phyloP scores from a whole-genome alignment of 2,113 vertebrate genomes.

The Datnioides undecimradiatus region DNA sequence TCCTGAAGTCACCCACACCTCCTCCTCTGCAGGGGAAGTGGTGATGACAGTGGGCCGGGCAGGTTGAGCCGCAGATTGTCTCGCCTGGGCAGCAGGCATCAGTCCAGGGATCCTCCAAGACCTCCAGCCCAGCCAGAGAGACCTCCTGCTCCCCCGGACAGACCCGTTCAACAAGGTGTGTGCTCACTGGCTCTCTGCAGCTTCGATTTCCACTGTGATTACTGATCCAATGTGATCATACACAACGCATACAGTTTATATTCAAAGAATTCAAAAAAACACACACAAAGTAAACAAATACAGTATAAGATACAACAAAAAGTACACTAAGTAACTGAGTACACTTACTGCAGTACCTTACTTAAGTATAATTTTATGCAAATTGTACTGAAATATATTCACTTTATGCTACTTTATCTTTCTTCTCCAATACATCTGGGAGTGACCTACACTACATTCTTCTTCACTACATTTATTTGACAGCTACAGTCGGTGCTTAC shows the following conservation, averaged over 20 bases:
- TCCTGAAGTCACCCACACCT: not conserved
- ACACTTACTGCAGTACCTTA: not conserved
- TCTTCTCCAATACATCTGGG: not conserved
- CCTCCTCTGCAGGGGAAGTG: conserved; percentile 62
- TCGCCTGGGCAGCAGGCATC: conserved; percentile 75
- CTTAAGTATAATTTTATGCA: not conserved
- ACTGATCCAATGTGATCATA: not conserved
- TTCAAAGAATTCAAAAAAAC: not conserved
- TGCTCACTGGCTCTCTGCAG: not conserved
- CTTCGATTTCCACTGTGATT: not conserved
- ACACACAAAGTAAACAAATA: not conserved
- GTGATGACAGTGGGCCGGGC: conserved; percentile 74
- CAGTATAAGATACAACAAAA: not conserved
- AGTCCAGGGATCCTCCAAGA: conserved; percentile 73
- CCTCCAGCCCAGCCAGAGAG: conserved; percentile 58
- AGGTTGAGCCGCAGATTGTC: conserved; percentile 80
- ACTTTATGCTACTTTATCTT: not conserved
- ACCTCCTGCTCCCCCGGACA: conserved; percentile 32
- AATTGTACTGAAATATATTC: not conserved
- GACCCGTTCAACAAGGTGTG: conserved; percentile 63
- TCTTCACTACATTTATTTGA: not conserved
- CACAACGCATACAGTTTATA: too few relatives aligned
- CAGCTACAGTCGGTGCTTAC: not conserved
- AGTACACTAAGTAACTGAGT: not conserved
- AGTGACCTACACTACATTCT: not conserved